phyloP scores from a whole-genome alignment of 2,888 invertebrate genomes.

The Branchipolynoe longqiensis region DNA sequence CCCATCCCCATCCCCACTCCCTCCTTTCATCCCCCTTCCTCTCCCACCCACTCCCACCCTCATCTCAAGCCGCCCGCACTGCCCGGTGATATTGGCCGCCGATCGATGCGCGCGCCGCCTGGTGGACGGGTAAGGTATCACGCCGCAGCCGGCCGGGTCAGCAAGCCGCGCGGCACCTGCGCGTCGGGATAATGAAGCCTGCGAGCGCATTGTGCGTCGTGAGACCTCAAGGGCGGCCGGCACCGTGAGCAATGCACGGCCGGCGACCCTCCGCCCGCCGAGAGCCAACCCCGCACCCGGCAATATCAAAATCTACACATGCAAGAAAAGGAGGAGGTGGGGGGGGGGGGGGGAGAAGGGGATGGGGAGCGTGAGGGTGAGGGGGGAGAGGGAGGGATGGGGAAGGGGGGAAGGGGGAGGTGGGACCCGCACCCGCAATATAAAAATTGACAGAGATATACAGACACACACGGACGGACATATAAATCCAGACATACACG shows the following conservation, averaged over 20 bases:
- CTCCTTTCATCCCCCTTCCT: too few relatives aligned
- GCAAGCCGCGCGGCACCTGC: conserved; percentile 34
- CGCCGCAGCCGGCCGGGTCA: not conserved
- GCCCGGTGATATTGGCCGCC: conserved; percentile 5
- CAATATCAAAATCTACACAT: not conserved
- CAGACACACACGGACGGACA: too few relatives aligned
- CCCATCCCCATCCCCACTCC: not conserved
- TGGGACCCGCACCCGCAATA: too few relatives aligned
- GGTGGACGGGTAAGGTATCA: conserved; percentile 2
- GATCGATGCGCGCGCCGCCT: not conserved
- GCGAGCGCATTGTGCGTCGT: conserved; percentile 4
- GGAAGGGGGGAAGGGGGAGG: too few relatives aligned
- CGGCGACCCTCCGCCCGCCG: not conserved
- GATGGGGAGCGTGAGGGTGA: too few relatives aligned
- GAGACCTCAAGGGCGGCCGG: conserved; percentile 4
- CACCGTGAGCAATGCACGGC: conserved; percentile 12
- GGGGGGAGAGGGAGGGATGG: too few relatives aligned
- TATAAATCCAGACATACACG: too few relatives aligned
- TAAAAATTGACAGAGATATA: too few relatives aligned
- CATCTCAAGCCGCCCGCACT: too few relatives aligned
- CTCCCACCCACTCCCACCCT: too few relatives aligned
- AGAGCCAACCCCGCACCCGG: not conserved
- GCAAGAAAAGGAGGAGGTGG: not conserved
- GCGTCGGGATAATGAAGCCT: conserved; percentile 40
- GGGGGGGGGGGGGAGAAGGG: too few relatives aligned